Percentiles rank a stretch among this genome's conserved stretches.
Conservation (phyloP, 2,888 invertebrate species). For the Hypena proboscidalis region DNA sequence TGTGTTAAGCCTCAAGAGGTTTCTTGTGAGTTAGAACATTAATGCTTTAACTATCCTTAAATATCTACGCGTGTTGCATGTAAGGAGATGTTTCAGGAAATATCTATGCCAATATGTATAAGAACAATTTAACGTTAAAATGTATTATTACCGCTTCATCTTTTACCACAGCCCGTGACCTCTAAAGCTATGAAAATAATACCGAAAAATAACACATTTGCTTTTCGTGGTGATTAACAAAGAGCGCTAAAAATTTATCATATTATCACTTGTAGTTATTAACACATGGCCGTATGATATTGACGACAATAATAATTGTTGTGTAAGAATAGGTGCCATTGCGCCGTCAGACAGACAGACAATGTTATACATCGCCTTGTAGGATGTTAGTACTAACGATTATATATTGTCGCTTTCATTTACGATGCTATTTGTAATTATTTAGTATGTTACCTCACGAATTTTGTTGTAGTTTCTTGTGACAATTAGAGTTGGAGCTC, state of each 20-base stretch:
- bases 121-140: no score
- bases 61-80: no score
- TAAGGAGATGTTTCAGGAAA: no score
- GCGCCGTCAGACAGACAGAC: conserved; percentile 32
- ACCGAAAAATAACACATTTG: conserved; percentile 55
- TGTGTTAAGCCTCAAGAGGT: no score
- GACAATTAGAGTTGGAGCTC: no score
- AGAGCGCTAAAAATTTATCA: conserved; percentile 50
- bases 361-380: conserved; percentile 22
- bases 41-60: no score
- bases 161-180: conserved; percentile 19
- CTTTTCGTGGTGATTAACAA: conserved; percentile 66
- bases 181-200: conserved; percentile 26
- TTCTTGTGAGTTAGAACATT: no score
- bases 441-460: no score
- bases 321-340: conserved; percentile 40
- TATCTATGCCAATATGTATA: no score
- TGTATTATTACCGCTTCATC: conserved; percentile 32
- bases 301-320: conserved; percentile 49
- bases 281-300: conserved; percentile 25
- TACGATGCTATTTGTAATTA: neutral
- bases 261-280: conserved; percentile 44
- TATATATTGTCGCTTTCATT: conserved; percentile 16
- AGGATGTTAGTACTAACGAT: conserved; percentile 35
- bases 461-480: no score